These are phyloP conservation scores for Muntiacus muntjak DNA, from an alignment of 2,113 vertebrate species.

Conservation along the genomic window DNA sequence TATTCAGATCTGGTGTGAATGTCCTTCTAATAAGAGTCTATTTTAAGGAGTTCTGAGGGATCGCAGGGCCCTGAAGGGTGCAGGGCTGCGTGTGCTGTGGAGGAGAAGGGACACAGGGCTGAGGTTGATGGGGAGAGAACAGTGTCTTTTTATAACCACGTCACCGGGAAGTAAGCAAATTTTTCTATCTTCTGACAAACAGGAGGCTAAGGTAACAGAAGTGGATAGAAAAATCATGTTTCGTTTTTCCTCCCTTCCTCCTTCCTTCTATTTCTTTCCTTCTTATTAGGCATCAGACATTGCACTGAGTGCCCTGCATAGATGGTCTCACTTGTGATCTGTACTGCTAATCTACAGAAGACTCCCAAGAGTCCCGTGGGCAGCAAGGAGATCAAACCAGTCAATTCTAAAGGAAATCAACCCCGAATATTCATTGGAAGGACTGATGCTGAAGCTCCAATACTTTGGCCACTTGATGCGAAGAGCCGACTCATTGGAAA, in stretches of 20 bases:
- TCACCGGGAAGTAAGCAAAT: not conserved
- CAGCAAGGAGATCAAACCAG: not conserved
- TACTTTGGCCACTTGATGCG: not conserved
- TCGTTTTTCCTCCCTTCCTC: not conserved
- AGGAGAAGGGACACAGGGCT: not conserved
- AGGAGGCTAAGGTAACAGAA: not conserved
- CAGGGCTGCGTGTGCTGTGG: not conserved
- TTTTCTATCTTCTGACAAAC: not conserved
- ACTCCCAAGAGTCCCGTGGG: not conserved
- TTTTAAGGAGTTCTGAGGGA: not conserved
- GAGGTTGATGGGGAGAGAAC: not conserved
- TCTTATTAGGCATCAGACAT: not conserved
- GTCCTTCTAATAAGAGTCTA: not conserved
- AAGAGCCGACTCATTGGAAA: not conserved
- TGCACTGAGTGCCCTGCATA: not conserved
- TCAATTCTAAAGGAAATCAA: not conserved
- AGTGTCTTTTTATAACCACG: not conserved
- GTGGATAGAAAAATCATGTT: not conserved
- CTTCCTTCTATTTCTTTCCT: not conserved
- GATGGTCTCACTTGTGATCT: not conserved
- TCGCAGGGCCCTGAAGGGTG: not conserved
- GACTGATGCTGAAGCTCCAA: not conserved
- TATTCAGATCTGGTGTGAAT: not conserved
- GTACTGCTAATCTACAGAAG: not conserved
- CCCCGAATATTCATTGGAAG: not conserved